phyloP scores from a whole-genome alignment of 2,797 vertebrate genomes.

The Mycteria americana region DNA sequence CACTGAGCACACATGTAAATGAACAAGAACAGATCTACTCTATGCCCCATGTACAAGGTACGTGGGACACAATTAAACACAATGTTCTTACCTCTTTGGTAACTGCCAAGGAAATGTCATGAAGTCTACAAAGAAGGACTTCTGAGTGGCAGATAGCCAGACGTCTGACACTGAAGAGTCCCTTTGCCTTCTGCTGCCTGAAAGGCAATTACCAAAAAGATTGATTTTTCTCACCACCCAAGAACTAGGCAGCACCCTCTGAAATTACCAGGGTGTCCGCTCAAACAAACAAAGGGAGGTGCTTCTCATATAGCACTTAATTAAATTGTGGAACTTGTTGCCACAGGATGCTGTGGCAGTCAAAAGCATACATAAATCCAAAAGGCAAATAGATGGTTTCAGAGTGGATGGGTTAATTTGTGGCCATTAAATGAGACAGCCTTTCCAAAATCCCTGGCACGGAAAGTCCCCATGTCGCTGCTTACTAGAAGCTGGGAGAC shows the following conservation, averaged over 20 bases:
- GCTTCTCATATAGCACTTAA: not conserved
- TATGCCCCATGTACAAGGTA: accelerated
- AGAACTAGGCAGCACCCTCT: not conserved
- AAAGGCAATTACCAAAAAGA: conserved; percentile 2
- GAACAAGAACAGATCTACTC: not conserved
- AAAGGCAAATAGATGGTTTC: not conserved
- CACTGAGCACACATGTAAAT: not conserved
- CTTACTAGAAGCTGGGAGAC: not conserved
- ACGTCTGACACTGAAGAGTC: conserved; percentile 60
- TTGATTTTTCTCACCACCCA: not conserved
- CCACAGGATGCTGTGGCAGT: not conserved
- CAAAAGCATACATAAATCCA: not conserved
- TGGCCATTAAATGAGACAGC: not conserved
- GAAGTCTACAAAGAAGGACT: conserved; percentile 62
- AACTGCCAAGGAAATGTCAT: conserved; percentile 66
- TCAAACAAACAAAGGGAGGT: not conserved
- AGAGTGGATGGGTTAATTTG: not conserved
- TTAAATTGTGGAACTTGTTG: accelerated
- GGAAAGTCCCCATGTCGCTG: not conserved
- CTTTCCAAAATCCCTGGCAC: not conserved
- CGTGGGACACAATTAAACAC: not conserved
- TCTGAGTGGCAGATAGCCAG: conserved; percentile 69
- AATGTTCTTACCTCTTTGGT: conserved; percentile 68
- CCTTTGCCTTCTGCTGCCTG: conserved; percentile 74
- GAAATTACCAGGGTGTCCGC: not conserved